Evolutionary conservation across 2,888 invertebrate species (phyloP).

Genomic region (Slavum lentiscoides): DNA sequence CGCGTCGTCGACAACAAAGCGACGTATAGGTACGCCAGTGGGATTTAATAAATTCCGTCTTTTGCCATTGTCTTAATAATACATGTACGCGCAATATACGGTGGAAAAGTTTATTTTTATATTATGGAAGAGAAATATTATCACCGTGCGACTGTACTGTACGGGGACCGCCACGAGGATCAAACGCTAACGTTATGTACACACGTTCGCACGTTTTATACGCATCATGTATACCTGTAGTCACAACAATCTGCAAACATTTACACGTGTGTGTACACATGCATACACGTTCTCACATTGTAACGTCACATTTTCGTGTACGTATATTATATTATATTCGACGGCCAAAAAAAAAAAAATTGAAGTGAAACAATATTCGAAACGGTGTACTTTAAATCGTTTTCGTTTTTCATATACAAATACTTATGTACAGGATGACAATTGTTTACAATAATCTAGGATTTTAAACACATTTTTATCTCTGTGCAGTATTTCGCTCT

Average conservation of each 20-base stretch:
- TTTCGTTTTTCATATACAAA: no score
- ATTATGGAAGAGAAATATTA: not conserved
- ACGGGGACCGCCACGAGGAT: not conserved
- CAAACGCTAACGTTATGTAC: not conserved
- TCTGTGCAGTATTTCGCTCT: no score
- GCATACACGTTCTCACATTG: not conserved
- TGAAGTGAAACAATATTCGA: conserved; percentile 10
- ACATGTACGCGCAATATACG: not conserved
- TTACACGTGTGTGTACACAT: not conserved
- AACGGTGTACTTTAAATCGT: no score
- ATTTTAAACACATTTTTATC: no score
- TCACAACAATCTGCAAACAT: not conserved
- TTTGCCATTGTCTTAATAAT: not conserved
- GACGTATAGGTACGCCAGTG: no score
- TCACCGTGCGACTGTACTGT: not conserved
- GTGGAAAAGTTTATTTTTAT: not conserved
- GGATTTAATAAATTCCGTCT: conserved; percentile 22
- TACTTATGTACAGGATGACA: no score
- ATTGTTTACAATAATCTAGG: no score
- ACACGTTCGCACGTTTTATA: not conserved
- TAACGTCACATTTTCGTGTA: not conserved
- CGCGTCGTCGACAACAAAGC: not conserved
- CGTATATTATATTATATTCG: conserved; percentile 17
- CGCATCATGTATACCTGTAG: no score
- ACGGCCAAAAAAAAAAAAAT: conserved; percentile 25